Evolutionary conservation across 2,113 vertebrate species (phyloP).

Genomic region (Colius striatus): DNA sequence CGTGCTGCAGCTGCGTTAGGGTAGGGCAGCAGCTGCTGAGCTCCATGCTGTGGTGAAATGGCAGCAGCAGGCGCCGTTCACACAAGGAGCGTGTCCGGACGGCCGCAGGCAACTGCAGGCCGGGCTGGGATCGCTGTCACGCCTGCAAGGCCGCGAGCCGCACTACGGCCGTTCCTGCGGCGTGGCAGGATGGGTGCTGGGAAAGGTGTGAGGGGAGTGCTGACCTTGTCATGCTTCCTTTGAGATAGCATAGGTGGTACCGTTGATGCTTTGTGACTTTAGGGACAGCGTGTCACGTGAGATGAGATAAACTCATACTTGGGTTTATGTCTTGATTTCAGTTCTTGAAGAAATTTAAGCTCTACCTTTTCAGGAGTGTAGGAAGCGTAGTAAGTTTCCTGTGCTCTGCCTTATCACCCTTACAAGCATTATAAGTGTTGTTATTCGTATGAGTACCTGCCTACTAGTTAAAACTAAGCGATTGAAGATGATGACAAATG

Average conservation of each 20-base stretch:
- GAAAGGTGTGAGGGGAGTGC: neutral
- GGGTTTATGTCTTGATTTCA: accelerated
- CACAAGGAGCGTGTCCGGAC: accelerated
- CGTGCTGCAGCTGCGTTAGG: accelerated
- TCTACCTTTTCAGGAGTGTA: neutral
- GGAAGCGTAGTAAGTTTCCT: neutral
- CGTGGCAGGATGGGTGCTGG: neutral
- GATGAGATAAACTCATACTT: accelerated
- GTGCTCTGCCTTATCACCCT: neutral
- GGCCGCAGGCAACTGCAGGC: accelerated
- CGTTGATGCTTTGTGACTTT: neutral
- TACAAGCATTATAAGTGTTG: neutral
- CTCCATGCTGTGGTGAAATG: neutral
- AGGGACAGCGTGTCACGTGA: neutral
- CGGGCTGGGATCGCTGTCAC: accelerated
- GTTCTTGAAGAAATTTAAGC: neutral
- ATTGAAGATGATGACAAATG: neutral
- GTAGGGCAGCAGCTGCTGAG: accelerated
- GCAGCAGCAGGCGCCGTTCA: neutral
- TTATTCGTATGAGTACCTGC: too few relatives aligned
- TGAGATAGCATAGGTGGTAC: accelerated
- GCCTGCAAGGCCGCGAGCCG: too few relatives aligned
- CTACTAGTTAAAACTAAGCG: neutral
- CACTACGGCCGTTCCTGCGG: accelerated
- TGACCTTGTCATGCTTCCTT: accelerated